Conservation (phyloP, 2,113 vertebrate species). For the Ifrita kowaldi region DNA sequence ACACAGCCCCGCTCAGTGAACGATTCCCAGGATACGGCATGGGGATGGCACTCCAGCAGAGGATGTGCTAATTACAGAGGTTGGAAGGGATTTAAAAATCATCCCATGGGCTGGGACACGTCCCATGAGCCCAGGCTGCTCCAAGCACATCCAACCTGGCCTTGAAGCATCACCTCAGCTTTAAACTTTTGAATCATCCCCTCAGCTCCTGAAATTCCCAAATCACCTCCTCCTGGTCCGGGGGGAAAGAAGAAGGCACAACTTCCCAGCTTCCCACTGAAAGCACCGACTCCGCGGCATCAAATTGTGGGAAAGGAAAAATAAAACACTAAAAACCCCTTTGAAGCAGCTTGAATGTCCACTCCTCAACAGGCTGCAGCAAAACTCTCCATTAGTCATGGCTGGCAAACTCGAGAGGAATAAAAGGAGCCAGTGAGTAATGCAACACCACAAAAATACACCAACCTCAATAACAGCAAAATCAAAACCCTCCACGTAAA, state of each 20-base stretch:
- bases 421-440: slow-evolving; percentile 3
- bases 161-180: background rate
- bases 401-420: background rate
- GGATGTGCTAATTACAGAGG: background rate
- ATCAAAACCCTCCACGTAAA: background rate
- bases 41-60: background rate
- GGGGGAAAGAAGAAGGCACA: background rate
- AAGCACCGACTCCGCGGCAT: background rate
- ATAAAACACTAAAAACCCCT: background rate
- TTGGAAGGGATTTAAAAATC: background rate
- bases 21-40: background rate
- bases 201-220: background rate
- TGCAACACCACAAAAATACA: background rate
- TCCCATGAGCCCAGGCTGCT: background rate
- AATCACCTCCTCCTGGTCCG: background rate
- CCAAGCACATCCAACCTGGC: background rate
- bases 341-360: background rate
- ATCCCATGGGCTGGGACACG: background rate
- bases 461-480: background rate
- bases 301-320: background rate
- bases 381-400: slow-evolving; percentile 12
- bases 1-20: rapidly evolving
- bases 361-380: background rate
- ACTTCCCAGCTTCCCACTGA: background rate
- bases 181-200: background rate